A percentile compares a stretch with the other conserved stretches of the same genome.
Evolutionary conservation across 1,140 invertebrate species (phyloP).

Genomic region (Cydia fagiglandana): DNA sequence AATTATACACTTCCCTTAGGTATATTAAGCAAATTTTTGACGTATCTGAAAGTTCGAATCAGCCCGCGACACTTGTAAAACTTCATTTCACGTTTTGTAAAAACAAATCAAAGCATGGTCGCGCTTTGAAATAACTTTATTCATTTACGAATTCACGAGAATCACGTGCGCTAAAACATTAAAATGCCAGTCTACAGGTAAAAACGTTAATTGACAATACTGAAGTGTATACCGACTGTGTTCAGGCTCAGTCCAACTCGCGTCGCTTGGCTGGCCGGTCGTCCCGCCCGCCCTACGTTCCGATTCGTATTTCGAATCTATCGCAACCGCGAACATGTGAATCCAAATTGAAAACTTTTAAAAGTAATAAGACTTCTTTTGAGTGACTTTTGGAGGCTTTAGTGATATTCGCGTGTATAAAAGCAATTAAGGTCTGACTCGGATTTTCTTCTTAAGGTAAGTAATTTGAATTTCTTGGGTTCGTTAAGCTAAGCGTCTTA

Average conservation of each 20-base stretch:
- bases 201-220: constrained; percentile 27
- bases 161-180: constrained; percentile 23
- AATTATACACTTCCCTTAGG: too few species aligned
- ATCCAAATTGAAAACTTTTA: constrained; percentile 23
- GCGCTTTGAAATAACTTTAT: neutral
- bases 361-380: neutral
- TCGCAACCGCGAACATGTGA: constrained; percentile 30
- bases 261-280: constrained; percentile 35
- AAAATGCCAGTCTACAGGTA: constrained; percentile 23
- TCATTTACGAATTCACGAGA: neutral
- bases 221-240: constrained; percentile 11
- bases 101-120: neutral
- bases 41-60: too few species aligned
- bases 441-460: constrained; percentile 43
- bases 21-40: too few species aligned
- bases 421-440: constrained; percentile 27
- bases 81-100: neutral
- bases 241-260: constrained; percentile 37
- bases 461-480: constrained; percentile 35
- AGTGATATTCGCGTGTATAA: neutral
- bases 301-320: constrained; percentile 15
- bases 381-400: constrained; percentile 15
- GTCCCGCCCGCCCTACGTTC: constrained; percentile 42
- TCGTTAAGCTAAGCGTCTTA: neutral
- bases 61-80: neutral